Base-by-base conservation (phyloP, 1,140 invertebrate genomes). In the Tachypleus tridentatus region DNA sequence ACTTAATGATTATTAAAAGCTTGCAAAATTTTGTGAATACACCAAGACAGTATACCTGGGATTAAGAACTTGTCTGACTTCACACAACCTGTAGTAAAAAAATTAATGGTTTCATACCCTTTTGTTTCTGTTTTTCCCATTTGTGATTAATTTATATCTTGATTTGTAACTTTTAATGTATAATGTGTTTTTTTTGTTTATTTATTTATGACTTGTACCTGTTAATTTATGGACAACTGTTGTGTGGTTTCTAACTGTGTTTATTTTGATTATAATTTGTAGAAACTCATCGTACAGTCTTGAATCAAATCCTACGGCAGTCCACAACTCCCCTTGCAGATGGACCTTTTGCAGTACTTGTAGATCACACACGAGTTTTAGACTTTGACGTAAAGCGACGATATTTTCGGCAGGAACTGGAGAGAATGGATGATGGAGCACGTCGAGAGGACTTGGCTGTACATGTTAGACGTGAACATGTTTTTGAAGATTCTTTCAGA, bases 331-430 rank as follows among this genome's bases (percentile, higher is more conserved):
- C 89, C 71, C 79, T 95, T 9, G 86, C 88, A 6, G 90, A 93
- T 73, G 88, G 91, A 29, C 92, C 92, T 8, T 95, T 96, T 74
- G 85, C 88, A 48, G 89, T 95, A 0, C 79, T 96, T 3, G 90
- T 93, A 4, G 88, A 94, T 77, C 91, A 94, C 72, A 93, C 91
- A 0, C 80, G 90, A 70, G 86, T 96, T 61, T 77, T 89, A 50
- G 93, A 96, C 76, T 96, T 96, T 78, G 93, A 96, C 77, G 91
- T 96, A 0, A 96, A 96, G 73, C 80, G 92, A 56, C 80, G 88
- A 56, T 95, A 93, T 74, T 96, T 96, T 80, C 82, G 93, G 65
- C 88, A 89, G 49, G 90, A 93, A 74, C 75, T 93, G 11, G 90
- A 93, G 73, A 79, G 87, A 60, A 79, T 88, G 72, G 88, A 89